Conservation (phyloP, 2,113 vertebrate genomes). For the Corythornis cristatus region DNA sequence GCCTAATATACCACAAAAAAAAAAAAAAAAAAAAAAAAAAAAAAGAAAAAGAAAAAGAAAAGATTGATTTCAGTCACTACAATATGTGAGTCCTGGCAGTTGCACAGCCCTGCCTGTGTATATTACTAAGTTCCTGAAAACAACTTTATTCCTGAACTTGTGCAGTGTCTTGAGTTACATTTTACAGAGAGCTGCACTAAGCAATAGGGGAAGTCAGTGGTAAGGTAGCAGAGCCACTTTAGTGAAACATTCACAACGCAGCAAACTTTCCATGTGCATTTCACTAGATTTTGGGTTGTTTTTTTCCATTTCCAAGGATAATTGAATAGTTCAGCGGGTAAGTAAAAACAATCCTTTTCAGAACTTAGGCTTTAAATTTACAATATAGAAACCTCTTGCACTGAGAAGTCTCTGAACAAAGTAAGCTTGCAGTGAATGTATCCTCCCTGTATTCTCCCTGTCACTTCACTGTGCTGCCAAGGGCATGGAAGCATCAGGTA, state of each 20-base stretch:
- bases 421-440: not conserved
- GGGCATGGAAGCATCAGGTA: not conserved
- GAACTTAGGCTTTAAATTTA: not conserved
- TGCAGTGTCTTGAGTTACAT: not conserved
- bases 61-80: not conserved
- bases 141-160: not conserved
- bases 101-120: not conserved
- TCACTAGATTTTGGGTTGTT: not conserved
- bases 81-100: not conserved
- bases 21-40: not conserved
- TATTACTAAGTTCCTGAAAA: not conserved
- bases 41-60: not conserved
- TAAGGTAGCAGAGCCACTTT: not conserved
- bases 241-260: not conserved
- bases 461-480: fast-evolving
- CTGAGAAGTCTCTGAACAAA: not conserved
- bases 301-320: not conserved
- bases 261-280: not conserved
- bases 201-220: not conserved
- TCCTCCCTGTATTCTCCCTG: too few species aligned
- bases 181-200: not conserved
- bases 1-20: not conserved
- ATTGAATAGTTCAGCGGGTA: not conserved
- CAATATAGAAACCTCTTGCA: not conserved
- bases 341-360: not conserved